Percentiles rank a stretch among this genome's conserved stretches.
Evolutionary conservation across 2,113 vertebrate genomes (phyloP).

Genomic region (Bubo bubo): DNA sequence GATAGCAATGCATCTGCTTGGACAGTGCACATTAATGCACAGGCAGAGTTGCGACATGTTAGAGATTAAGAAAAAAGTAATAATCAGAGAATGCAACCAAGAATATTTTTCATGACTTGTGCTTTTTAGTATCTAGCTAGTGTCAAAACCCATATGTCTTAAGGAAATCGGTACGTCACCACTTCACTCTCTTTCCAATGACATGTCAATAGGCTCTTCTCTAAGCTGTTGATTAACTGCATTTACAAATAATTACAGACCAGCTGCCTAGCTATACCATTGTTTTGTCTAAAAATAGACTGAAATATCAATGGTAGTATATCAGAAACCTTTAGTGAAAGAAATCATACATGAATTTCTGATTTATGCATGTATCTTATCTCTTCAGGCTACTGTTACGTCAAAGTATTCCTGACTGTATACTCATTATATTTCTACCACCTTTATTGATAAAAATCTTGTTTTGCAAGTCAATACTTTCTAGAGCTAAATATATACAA

Average conservation of each 20-base stretch:
- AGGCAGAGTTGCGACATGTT: rapidly evolving
- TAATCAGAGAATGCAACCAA: not conserved
- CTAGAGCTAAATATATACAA: not conserved
- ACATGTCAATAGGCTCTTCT: not conserved
- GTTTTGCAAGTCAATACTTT: not conserved
- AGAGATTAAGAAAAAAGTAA: not conserved
- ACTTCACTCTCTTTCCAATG: not conserved
- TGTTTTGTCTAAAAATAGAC: not conserved
- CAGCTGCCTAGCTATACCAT: not conserved
- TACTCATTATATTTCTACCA: not conserved
- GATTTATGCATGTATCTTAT: not conserved
- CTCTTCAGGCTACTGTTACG: not conserved
- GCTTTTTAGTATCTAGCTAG: not conserved
- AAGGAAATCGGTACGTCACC: not conserved
- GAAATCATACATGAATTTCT: not conserved
- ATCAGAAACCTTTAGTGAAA: not conserved
- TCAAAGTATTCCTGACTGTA: not conserved
- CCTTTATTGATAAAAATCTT: not conserved
- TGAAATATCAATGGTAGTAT: not conserved
- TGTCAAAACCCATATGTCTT: not conserved
- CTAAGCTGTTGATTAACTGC: not conserved
- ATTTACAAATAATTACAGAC: not conserved
- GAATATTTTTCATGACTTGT: not conserved
- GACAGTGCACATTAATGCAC: not conserved
- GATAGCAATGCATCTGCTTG: not conserved